phyloP scores from a whole-genome alignment of 2,888 invertebrate genomes.

The Cylindroiulus punctatus region DNA sequence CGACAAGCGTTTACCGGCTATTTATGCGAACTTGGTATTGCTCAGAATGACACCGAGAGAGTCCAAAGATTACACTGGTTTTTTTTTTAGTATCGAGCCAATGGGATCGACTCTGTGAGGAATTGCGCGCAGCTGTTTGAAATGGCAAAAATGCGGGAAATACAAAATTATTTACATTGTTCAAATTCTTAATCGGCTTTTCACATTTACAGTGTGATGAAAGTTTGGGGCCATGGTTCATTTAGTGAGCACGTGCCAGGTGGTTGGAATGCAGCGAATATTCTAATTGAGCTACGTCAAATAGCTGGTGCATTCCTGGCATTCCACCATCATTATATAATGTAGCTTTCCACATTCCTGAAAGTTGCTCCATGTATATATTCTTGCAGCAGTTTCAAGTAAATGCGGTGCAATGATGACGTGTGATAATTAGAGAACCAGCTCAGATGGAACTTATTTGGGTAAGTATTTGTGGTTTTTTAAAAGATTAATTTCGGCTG shows the following conservation, averaged over 20 bases:
- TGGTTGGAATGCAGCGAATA: not conserved
- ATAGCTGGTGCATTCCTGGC: not conserved
- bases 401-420: too few relatives aligned
- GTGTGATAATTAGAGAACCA: too few relatives aligned
- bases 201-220: not conserved
- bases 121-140: not conserved
- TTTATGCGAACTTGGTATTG: not conserved
- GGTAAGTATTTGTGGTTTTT: too few relatives aligned
- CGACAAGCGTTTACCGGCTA: not conserved
- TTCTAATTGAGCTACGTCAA: not conserved
- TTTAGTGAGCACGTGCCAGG: not conserved
- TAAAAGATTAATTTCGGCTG: too few relatives aligned
- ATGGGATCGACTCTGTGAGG: not conserved
- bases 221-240: not conserved
- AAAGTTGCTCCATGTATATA: too few relatives aligned
- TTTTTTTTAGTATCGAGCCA: not conserved
- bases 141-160: constrained; percentile 17
- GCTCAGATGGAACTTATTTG: too few relatives aligned
- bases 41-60: not conserved
- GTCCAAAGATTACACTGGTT: not conserved
- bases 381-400: too few relatives aligned
- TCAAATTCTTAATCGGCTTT: not conserved
- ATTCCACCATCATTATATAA: not conserved
- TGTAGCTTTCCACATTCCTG: too few relatives aligned
- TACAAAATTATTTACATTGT: not conserved